Evolutionary conservation across 37 sponge, comb jelly and placozoan genomes (phyloP).

Genomic region (Amphimedon queenslandica): DNA sequence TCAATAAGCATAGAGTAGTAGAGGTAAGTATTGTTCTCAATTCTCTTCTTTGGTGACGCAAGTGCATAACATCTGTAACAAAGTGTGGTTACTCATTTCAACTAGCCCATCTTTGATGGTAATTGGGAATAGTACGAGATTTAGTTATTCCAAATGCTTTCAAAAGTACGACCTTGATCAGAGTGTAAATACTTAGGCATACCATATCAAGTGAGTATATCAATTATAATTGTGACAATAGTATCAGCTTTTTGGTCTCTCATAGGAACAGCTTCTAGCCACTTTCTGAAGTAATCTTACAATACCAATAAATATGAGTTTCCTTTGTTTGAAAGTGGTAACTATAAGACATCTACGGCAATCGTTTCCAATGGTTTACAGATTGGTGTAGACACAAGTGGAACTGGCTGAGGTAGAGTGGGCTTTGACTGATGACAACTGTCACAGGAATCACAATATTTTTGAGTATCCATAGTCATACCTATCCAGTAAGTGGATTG

Average conservation of each 20-base stretch:
- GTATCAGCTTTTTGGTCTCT: slow-evolving; percentile 17
- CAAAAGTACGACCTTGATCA: slow-evolving; percentile 32
- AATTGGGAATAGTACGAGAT: slow-evolving; percentile 20
- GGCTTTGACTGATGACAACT: slow-evolving; percentile 18
- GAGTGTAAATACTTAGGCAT: slow-evolving; percentile 26
- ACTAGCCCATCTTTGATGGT: slow-evolving; percentile 38
- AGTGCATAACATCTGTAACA: slow-evolving; percentile 28
- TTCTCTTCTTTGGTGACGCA: slow-evolving; percentile 7
- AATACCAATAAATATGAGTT: slow-evolving; percentile 23
- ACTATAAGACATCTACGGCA: slow-evolving; percentile 27
- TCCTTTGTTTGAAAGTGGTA: slow-evolving; percentile 24
- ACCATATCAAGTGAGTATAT: slow-evolving; percentile 16
- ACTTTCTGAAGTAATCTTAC: slow-evolving; percentile 41
- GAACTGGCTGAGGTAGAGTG: slow-evolving; percentile 9
- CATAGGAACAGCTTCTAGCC: slow-evolving; percentile 18
- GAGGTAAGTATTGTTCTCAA: slow-evolving; percentile 25
- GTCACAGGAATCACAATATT: slow-evolving; percentile 28
- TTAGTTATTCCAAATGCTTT: slow-evolving; percentile 35
- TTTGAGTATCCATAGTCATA: slow-evolving; percentile 14
- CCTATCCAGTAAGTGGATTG: slow-evolving; percentile 32
- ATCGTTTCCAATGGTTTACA: slow-evolving; percentile 28
- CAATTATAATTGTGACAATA: slow-evolving; percentile 8
- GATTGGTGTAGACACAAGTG: slow-evolving; percentile 7
- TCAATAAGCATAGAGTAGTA: slow-evolving; percentile 27
- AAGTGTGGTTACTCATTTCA: slow-evolving; percentile 16